Evolutionary conservation across 2,888 invertebrate species (phyloP), one percentile per base, ranked within the genome.

Genomic region (Scaptomyza reducta): DNA sequence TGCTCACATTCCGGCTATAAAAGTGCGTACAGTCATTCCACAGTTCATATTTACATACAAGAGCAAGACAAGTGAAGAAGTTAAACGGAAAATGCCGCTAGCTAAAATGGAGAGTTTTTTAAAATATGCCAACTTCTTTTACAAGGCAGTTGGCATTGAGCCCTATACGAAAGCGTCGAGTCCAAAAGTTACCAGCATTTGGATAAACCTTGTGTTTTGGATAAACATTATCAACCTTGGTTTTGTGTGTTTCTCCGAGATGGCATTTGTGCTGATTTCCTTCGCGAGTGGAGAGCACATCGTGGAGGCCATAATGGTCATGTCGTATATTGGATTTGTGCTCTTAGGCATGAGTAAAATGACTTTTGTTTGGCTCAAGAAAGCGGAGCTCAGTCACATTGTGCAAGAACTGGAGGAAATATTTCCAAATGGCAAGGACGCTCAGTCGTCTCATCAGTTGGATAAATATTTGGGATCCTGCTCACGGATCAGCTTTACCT

Each of bases 281-380:
- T 40, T 89, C 0, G 61, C 38, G 7, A 63, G 70, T 2, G 76
- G 78, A 1, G 65, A 77, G n/a, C 62, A 87, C 6, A 79, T 90
- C 7, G 16, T 89, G 0, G 89, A 90, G 35, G 88, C 87, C 29
- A 88, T 87, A 4, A 86, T 82, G 45, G 78, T 84, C 0, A 77
- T 88, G 63, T 88, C 90, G 0, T 91, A 88, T 45, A 82, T 91
- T 25, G 90, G 91, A 1, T 90, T 89, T 45, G 78, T 87, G 1
- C 3, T 75, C 0, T 81, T 90, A 11, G 84, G 88, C 6, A 67
- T 81, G 49, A 83, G 75, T 41, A 91, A 91, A 68, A 87, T 91
- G 77, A 42, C 83, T 0, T 84, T 81, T 13, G 75, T 91, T 2
- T 90, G 86, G 79, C 60, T 67, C 29, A 88, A 84, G 10, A 88